These are phyloP conservation scores for Alloplasta piceator DNA, from an alignment of 2,888 invertebrate species.

Conservation along the genomic window DNA sequence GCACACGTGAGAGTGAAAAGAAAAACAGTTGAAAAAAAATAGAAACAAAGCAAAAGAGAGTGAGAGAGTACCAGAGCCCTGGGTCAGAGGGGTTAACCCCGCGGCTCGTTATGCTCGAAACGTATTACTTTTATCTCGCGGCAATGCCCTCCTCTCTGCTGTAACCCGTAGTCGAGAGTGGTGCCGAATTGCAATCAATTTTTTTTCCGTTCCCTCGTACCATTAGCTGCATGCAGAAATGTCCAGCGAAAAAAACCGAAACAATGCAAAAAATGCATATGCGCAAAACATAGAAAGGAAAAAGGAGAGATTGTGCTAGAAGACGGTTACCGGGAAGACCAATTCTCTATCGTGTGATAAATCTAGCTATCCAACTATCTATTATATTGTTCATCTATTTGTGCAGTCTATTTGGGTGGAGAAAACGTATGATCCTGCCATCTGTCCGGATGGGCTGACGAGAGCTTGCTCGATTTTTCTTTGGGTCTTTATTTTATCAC, in stretches of 20 bases:
- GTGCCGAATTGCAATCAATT: constrained; percentile 81
- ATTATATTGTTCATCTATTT: too few relatives aligned
- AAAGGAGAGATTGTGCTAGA: too few relatives aligned
- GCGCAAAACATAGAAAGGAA: constrained; percentile 1
- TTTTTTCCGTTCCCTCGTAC: constrained; percentile 73
- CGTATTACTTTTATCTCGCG: constrained; percentile 79
- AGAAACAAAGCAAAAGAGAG: constrained; percentile 34
- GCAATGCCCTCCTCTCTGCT: constrained; percentile 58
- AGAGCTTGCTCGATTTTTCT: too few relatives aligned
- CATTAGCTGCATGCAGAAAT: constrained; percentile 21
- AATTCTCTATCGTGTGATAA: too few relatives aligned
- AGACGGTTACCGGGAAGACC: too few relatives aligned
- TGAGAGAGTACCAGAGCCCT: constrained; percentile 53
- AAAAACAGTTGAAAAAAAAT: constrained; percentile 52
- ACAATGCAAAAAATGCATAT: background rate
- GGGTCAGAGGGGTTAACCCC: constrained; percentile 63
- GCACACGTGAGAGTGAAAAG: constrained; percentile 36
- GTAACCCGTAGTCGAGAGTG: constrained; percentile 70
- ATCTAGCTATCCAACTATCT: too few relatives aligned
- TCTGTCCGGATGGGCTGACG: too few relatives aligned
- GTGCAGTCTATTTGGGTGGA: too few relatives aligned
- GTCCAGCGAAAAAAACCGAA: constrained; percentile 31
- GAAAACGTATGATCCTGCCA: too few relatives aligned
- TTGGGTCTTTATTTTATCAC: too few relatives aligned
- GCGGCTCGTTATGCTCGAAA: constrained; percentile 79